These are phyloP conservation scores for Sminthopsis crassicaudata DNA, from an alignment of 2,113 vertebrate genomes.

Conservation along the genomic window DNA sequence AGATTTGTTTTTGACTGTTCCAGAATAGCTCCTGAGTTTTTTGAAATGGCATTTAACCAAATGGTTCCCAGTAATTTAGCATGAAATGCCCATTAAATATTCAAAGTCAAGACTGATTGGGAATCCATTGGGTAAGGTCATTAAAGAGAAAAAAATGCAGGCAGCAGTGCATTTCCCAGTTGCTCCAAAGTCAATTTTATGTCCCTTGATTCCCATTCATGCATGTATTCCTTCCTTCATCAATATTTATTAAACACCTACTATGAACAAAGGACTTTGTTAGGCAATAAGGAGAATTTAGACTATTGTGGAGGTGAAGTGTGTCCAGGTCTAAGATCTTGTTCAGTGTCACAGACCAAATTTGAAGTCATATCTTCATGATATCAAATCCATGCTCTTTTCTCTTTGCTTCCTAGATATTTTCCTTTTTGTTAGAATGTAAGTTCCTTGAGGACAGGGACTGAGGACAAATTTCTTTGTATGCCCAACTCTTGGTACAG, in stretches of 20 bases:
- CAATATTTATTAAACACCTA: not conserved
- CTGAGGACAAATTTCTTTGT: not conserved
- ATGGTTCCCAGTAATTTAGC: not conserved
- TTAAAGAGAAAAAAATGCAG: not conserved
- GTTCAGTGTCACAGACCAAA: not conserved
- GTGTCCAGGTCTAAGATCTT: not conserved
- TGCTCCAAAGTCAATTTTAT: not conserved
- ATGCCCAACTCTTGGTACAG: not conserved
- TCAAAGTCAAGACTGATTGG: not conserved
- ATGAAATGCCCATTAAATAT: not conserved
- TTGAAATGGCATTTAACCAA: not conserved
- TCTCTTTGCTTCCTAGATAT: not conserved
- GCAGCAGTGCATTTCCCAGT: not conserved
- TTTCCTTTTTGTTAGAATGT: not conserved
- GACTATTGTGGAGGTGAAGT: not conserved
- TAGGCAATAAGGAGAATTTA: not conserved
- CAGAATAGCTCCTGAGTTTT: not conserved
- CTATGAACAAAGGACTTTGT: not conserved
- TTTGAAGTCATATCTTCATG: not conserved
- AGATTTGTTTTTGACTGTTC: not conserved
- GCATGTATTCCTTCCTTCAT: not conserved
- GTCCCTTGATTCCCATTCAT: not conserved
- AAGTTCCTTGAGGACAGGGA: not conserved
- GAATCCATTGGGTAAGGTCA: not conserved
- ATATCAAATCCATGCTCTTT: not conserved